These are phyloP conservation scores for Drosophila neotestacea DNA, from an alignment of 2,888 invertebrate genomes.

Conservation along the genomic window DNA sequence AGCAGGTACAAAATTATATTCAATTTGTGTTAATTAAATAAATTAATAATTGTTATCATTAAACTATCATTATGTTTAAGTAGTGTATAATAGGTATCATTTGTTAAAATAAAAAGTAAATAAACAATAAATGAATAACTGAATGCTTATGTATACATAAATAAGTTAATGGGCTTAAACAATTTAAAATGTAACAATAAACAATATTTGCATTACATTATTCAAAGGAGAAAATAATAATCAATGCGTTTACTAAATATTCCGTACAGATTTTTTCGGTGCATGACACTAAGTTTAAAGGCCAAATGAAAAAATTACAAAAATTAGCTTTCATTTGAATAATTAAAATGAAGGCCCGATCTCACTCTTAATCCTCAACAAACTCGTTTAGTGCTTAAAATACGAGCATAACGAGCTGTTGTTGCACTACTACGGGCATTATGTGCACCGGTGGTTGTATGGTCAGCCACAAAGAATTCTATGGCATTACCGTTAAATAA, in stretches of 20 bases:
- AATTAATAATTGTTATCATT: not conserved
- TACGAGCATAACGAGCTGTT: not conserved
- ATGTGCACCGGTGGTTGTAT: conserved; percentile 1
- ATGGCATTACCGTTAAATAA: conserved; percentile 47
- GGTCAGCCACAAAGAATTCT: conserved; percentile 35
- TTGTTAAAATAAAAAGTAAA: not conserved
- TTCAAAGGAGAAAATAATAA: too few species aligned
- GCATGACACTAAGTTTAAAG: conserved; percentile 7
- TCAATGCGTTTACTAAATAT: too few species aligned
- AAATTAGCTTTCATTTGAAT: conserved; percentile 10
- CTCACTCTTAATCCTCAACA: not conserved
- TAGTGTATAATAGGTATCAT: not conserved
- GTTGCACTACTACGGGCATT: not conserved
- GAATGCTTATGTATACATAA: not conserved
- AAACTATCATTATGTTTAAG: not conserved
- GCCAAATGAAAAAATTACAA: not conserved
- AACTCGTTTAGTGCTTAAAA: too few species aligned
- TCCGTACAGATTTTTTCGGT: not conserved
- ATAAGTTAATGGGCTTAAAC: conserved; percentile 5
- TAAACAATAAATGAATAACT: not conserved
- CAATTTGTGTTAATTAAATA: conserved; percentile 1
- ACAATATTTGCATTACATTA: too few species aligned
- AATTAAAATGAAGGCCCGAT: conserved; percentile 15
- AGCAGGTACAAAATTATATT: not conserved
- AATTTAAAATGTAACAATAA: not conserved